These are phyloP conservation scores for Poecilobothrus nobilitatus DNA, from an alignment of 2,888 invertebrate genomes.

Conservation along the genomic window DNA sequence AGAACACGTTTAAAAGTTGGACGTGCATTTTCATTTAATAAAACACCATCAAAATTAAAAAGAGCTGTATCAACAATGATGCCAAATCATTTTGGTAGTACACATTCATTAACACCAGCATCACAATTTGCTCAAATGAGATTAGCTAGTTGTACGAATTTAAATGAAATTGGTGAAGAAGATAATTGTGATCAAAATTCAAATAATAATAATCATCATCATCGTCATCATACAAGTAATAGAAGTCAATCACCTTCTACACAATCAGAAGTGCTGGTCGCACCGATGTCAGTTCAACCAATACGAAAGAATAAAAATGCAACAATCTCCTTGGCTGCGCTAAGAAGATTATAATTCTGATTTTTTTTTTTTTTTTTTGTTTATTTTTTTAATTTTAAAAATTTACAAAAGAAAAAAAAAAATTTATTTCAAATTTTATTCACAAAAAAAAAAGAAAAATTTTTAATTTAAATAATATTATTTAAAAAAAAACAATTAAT, in stretches of 20 bases:
- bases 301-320: conserved; percentile 67
- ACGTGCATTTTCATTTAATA: conserved; percentile 90
- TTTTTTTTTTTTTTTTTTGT: neutral
- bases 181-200: conserved; percentile 32
- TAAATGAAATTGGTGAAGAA: conserved; percentile 66
- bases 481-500: no score
- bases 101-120: conserved; percentile 72
- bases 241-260: conserved; percentile 36
- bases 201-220: conserved; percentile 17
- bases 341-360: conserved; percentile 44
- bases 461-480: no score
- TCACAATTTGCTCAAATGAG: conserved; percentile 79
- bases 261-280: conserved; percentile 56
- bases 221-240: neutral
- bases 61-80: conserved; percentile 92
- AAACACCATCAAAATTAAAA: conserved; percentile 88
- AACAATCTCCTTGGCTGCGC: conserved; percentile 55
- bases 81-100: conserved; percentile 80
- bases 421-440: no score
- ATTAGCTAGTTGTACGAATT: conserved; percentile 76
- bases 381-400: no score
- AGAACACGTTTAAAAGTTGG: conserved; percentile 81
- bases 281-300: conserved; percentile 77
- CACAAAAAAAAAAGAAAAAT: no score
- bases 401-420: no score